Base-by-base conservation (phyloP, 2,797 vertebrate species). In the Ateles fusciceps region DNA sequence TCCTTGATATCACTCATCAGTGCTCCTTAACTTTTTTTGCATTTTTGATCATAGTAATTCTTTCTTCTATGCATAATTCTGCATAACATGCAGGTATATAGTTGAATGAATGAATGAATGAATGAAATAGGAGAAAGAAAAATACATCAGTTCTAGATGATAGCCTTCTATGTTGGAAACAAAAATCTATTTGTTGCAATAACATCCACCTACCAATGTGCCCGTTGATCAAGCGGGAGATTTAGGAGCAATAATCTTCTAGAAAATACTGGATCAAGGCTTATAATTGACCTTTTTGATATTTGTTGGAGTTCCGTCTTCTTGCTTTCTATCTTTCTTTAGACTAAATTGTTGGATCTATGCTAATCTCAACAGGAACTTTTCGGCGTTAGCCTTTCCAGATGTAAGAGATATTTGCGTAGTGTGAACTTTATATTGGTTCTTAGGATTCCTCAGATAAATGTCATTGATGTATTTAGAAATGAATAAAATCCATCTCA, bases 401-500 rank as follows among this genome's bases (percentile, higher is more conserved):
- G 94, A 78, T 88, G 90, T 87, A 91, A 96, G 85, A 87, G 85
- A 30, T 97, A 98, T 98, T 98, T 98, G 96, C 97, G 95, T 97
- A 97, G 52, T 71, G 61, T 98, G 97, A 98, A 98, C 98, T 98
- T 98, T 98, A 95, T 97, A 97, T 96, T 92, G 95, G 97, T 91
- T 96, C 92, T 96, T 97, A 94, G 28, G 71, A 96, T 88, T 95
- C 95, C 52, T 97, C 95, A 86, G 87, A 95, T 90, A 97, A 97
- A 97, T 98, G 94, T 95, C 96, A 96, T 57, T 97, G 80, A 92
- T 71, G n/a, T 96, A 95, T 97, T 98, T 96, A 22, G 94, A 89
- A 97, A 95, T 71, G 87, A 97, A 90, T 81, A 88, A 96, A 96
- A 85, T 86, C 59, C 64, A 81, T 92, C 46, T 94, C 30, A 84